These are phyloP conservation scores for Meles meles DNA, from an alignment of 2,113 vertebrate species.

Conservation along the genomic window DNA sequence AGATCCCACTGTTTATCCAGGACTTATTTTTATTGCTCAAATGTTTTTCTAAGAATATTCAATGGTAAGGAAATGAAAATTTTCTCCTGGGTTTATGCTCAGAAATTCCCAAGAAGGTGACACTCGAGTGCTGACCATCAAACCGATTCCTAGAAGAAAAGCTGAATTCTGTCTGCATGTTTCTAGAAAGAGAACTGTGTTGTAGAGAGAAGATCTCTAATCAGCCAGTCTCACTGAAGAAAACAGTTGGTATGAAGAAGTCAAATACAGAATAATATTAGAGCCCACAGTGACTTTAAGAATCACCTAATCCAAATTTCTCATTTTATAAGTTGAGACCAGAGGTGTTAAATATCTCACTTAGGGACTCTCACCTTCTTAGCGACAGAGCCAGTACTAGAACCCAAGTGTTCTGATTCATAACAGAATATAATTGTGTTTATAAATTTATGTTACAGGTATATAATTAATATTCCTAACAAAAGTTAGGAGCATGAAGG, in stretches of 20 bases:
- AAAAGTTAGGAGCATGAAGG: not conserved
- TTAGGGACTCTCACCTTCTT: not conserved
- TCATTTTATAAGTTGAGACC: not conserved
- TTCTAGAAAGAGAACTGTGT: conserved; percentile 11
- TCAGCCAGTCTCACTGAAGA: not conserved
- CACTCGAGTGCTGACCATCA: not conserved
- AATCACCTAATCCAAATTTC: not conserved
- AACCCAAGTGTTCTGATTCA: not conserved
- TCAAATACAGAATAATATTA: not conserved
- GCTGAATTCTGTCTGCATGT: not conserved
- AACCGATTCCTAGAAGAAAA: not conserved
- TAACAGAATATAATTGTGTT: not conserved
- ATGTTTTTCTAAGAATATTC: conserved; percentile 1
- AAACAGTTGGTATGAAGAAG: not conserved
- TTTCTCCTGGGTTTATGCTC: not conserved
- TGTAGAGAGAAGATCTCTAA: not conserved
- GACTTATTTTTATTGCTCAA: not conserved
- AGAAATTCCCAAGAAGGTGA: not conserved
- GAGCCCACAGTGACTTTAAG: not conserved
- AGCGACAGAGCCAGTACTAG: not conserved
- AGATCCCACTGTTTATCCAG: not conserved
- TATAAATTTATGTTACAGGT: not conserved
- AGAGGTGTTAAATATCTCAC: not conserved
- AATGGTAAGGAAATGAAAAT: not conserved
- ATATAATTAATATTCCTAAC: not conserved